Evolutionary conservation across 2,113 vertebrate species (phyloP).

Genomic region (Scomber japonicus): DNA sequence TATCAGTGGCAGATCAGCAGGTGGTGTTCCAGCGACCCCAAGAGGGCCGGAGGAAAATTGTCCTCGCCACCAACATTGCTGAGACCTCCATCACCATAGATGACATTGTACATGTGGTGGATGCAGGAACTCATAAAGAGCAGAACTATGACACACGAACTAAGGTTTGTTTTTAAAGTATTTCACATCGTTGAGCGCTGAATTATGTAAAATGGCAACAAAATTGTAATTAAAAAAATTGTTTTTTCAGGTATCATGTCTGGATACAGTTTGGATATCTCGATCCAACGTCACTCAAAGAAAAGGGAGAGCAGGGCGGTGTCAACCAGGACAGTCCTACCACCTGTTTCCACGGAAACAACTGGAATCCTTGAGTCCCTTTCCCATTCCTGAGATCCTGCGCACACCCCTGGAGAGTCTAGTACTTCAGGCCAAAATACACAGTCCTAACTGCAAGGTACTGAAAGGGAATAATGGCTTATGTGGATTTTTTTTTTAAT

Average conservation of each 20-base stretch:
- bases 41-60: conserved; percentile 89
- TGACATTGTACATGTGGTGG: conserved; percentile 96
- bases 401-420: conserved; percentile 96
- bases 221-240: not conserved
- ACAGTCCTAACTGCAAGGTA: conserved; percentile 93
- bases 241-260: conserved; percentile 90
- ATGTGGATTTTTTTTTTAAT: not conserved
- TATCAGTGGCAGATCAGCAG: conserved; percentile 96
- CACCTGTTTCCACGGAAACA: conserved; percentile 92
- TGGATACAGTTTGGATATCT: conserved; percentile 97
- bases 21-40: conserved; percentile 92
- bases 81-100: conserved; percentile 98
- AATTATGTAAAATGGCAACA: not conserved
- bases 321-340: conserved; percentile 94
- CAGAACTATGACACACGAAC: conserved; percentile 94
- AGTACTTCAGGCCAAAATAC: conserved; percentile 96
- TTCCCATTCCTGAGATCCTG: conserved; percentile 95
- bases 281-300: conserved; percentile 94
- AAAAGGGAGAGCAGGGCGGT: conserved; percentile 93
- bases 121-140: conserved; percentile 94
- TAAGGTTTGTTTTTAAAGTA: conserved; percentile 83
- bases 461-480: not conserved
- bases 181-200: not conserved
- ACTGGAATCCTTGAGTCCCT: conserved; percentile 90
- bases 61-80: conserved; percentile 95